Conservation (phyloP, 1,140 invertebrate genomes). For the Varroa destructor region DNA sequence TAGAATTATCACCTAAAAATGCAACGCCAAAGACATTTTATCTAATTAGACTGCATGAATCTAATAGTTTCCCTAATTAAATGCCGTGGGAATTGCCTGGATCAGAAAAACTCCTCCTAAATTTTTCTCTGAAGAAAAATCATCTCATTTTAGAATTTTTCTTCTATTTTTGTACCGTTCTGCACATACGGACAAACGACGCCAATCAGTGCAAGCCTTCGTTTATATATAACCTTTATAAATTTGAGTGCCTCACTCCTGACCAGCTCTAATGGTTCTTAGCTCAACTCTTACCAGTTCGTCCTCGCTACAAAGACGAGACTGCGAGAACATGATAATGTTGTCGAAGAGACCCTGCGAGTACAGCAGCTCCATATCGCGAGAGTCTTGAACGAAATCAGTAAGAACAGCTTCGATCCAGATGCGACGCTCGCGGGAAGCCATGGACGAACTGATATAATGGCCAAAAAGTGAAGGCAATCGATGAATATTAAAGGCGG, state of each 20-base stretch:
- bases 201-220: too few species aligned
- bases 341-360: slow-evolving; percentile 9
- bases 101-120: too few species aligned
- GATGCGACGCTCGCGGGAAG: not conserved
- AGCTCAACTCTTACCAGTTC: not conserved
- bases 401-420: not conserved
- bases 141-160: too few species aligned
- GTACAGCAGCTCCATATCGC: not conserved
- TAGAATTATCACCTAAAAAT: not conserved
- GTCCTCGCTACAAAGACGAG: not conserved
- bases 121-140: too few species aligned
- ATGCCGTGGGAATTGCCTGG: too few species aligned
- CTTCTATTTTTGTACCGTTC: too few species aligned
- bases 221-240: not conserved
- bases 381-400: not conserved
- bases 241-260: not conserved
- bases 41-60: not conserved
- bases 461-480: not conserved
- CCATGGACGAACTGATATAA: slow-evolving; percentile 1
- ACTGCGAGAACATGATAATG: slow-evolving; percentile 20
- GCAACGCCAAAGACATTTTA: not conserved
- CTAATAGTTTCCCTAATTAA: not conserved
- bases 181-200: too few species aligned
- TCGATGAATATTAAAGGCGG: not conserved
- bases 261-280: too few species aligned